Percentiles rank a stretch among this genome's conserved stretches.
phyloP scores from a whole-genome alignment of 2,113 vertebrate genomes.

The Crotalus tigris region DNA sequence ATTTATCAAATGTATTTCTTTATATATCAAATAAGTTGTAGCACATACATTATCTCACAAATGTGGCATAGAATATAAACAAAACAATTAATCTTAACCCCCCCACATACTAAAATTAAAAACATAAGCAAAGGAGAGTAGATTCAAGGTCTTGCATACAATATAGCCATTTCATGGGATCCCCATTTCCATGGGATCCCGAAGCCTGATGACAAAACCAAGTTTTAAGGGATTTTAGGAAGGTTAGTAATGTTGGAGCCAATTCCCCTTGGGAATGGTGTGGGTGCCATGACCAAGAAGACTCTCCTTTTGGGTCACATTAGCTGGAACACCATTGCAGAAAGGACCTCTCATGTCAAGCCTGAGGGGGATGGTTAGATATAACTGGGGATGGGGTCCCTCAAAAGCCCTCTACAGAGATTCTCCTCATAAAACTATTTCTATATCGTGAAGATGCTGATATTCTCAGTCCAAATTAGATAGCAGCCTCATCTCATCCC shows the following conservation, averaged over 20 bases:
- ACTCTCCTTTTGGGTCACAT: not conserved
- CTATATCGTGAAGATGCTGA: not conserved
- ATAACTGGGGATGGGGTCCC: not conserved
- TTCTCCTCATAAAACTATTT: not conserved
- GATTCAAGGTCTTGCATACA: not conserved
- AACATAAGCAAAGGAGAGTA: not conserved
- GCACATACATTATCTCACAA: not conserved
- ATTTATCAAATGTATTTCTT: not conserved
- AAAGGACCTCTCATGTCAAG: not conserved
- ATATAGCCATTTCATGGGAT: not conserved
- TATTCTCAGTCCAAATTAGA: not conserved
- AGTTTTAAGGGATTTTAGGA: not conserved
- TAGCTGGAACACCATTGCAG: not conserved
- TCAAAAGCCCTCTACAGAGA: not conserved
- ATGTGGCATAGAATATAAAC: not conserved
- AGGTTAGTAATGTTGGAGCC: not conserved
- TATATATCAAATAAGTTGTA: not conserved
- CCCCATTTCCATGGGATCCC: not conserved
- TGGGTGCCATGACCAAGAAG: not conserved
- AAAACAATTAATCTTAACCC: not conserved
- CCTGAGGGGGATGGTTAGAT: not conserved
- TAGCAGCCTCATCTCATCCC: not conserved
- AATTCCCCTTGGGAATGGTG: not conserved
- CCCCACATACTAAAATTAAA: not conserved
- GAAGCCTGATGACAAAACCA: not conserved